Conservation (phyloP, 1,140 invertebrate genomes). For the Rhagoletis pomonella region DNA sequence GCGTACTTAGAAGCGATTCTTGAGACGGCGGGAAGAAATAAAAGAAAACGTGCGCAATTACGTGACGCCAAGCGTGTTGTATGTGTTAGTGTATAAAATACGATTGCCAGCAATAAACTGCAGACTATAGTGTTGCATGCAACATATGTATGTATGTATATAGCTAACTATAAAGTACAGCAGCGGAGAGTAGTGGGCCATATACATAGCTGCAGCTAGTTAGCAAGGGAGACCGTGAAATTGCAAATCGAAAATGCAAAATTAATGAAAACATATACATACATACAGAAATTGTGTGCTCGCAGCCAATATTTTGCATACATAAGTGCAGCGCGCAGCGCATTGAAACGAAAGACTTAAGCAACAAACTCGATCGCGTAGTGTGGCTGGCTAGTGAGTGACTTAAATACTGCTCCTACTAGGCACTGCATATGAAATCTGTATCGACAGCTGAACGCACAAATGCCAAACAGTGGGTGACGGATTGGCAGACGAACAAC, state of each 20-base stretch:
- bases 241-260: neutral
- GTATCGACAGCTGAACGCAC: slow-evolving; percentile 36
- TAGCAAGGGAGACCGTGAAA: neutral
- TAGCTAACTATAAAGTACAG: neutral
- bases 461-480: slow-evolving; percentile 31
- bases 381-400: neutral
- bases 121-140: neutral
- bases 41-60: neutral
- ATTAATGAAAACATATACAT: neutral
- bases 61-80: neutral
- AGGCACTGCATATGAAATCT: neutral
- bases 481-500: slow-evolving; percentile 1
- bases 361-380: neutral
- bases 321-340: neutral
- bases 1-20: neutral
- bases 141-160: neutral
- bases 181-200: neutral
- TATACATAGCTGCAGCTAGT: neutral
- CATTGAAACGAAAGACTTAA: slow-evolving; percentile 23
- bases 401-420: neutral
- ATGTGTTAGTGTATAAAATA: neutral
- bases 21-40: neutral
- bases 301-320: neutral
- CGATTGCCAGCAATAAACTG: neutral
- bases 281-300: neutral